These are phyloP conservation scores for Eristalis intricaria DNA, from an alignment of 2,888 invertebrate genomes.

Conservation along the genomic window DNA sequence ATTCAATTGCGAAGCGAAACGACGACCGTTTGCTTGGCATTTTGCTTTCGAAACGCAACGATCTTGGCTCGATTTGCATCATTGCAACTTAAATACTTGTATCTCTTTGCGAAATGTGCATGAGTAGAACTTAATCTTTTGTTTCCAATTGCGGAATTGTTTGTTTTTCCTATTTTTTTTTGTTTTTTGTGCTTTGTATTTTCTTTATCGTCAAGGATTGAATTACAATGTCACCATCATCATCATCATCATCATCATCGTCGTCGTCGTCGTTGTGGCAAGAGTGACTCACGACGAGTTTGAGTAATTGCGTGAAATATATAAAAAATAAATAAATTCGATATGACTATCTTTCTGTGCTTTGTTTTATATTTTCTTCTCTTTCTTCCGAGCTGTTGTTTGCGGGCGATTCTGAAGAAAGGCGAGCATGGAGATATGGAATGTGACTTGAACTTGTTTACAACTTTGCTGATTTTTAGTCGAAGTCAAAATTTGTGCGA, in stretches of 20 bases:
- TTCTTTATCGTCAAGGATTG: constrained; percentile 31
- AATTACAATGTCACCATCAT: constrained; percentile 39
- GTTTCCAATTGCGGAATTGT: constrained; percentile 39
- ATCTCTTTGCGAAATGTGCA: constrained; percentile 9
- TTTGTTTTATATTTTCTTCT: neutral
- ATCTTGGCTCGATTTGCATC: constrained; percentile 46
- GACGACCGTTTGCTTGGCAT: neutral
- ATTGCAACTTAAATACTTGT: constrained; percentile 28
- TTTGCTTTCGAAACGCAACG: constrained; percentile 29
- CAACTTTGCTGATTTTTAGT: too few relatives aligned
- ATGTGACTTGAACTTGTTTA: too few relatives aligned
- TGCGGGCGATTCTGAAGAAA: neutral
- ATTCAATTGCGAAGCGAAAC: neutral
- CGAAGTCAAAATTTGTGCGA: too few relatives aligned
- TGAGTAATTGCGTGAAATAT: constrained; percentile 39
- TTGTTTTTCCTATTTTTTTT: constrained; percentile 8
- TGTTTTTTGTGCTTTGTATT: constrained; percentile 12
- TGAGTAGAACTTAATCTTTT: constrained; percentile 44
- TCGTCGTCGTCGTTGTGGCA: neutral
- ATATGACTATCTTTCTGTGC: constrained; percentile 5
- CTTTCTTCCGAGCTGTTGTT: neutral
- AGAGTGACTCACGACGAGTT: constrained; percentile 35
- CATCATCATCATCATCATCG: constrained; percentile 2
- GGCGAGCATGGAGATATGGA: too few relatives aligned
- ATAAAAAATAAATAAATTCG: constrained; percentile 3